Evolutionary conservation across 1,140 invertebrate genomes (phyloP).

Genomic region (Papilio xuthus): DNA sequence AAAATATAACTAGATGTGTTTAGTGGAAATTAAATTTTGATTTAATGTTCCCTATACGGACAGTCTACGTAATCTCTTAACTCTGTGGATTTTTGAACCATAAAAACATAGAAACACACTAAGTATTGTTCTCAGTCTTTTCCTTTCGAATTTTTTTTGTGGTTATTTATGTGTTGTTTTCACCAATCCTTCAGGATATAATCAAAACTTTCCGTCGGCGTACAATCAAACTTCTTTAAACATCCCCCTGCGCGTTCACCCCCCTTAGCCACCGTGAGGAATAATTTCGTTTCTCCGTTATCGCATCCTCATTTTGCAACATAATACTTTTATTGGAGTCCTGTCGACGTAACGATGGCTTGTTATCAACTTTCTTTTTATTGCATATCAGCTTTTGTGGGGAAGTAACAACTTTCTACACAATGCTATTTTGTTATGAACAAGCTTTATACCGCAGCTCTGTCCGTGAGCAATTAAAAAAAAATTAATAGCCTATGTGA

Average conservation of each 20-base stretch:
- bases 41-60: too few species aligned
- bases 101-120: not conserved
- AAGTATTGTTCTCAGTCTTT: not conserved
- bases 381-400: constrained; percentile 19
- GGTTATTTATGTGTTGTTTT: constrained; percentile 65
- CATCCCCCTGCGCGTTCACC: constrained; percentile 44
- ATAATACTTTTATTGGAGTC: constrained; percentile 60
- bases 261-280: constrained; percentile 45
- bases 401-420: not conserved
- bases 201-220: constrained; percentile 67
- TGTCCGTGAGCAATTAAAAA: too few species aligned
- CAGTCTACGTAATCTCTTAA: too few species aligned
- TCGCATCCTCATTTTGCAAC: constrained; percentile 62
- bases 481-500: too few species aligned
- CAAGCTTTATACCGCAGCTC: too few species aligned
- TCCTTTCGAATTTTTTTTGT: not conserved
- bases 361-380: constrained; percentile 43
- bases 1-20: too few species aligned
- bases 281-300: constrained; percentile 63
- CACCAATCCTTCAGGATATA: constrained; percentile 66
- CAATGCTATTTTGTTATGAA: too few species aligned
- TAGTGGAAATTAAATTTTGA: too few species aligned
- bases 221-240: constrained; percentile 77
- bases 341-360: constrained; percentile 47
- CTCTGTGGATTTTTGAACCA: too few species aligned